A percentile compares a stretch with the other conserved stretches of the same genome.
Conservation (phyloP, 92 coral and sea anemone species). For the Bergia sp. region DNA sequence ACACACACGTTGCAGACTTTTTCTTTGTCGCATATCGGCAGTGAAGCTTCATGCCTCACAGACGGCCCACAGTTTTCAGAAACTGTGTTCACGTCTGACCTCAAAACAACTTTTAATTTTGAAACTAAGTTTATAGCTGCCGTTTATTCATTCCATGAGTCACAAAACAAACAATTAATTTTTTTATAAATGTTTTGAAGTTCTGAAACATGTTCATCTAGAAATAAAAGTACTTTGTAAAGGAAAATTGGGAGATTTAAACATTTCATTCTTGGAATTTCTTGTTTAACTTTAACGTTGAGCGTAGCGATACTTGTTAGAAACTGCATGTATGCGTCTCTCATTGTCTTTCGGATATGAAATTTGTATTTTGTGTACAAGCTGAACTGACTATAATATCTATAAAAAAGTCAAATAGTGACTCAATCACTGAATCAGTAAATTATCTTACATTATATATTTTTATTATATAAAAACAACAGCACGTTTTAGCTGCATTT, state of each 20-base stretch:
- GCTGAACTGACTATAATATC: background rate
- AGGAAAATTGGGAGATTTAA: background rate
- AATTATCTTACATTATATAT: no score
- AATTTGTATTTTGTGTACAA: background rate
- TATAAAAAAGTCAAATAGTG: background rate
- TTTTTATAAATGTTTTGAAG: background rate
- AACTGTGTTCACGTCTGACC: background rate
- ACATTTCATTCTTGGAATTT: background rate
- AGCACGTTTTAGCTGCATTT: background rate
- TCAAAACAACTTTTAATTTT: background rate
- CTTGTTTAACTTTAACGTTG: background rate
- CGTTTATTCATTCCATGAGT: background rate
- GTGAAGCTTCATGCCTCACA: background rate
- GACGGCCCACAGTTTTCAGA: background rate
- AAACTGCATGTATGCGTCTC: background rate
- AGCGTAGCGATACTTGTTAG: background rate
- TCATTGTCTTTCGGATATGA: background rate
- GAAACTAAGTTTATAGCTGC: background rate
- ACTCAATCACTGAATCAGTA: background rate
- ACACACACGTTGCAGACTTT: background rate
- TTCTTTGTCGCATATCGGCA: background rate
- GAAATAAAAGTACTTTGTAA: background rate
- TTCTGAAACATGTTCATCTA: background rate
- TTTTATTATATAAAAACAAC: background rate
- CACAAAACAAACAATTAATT: slow-evolving; percentile 5